phyloP scores from a whole-genome alignment of 2,113 vertebrate genomes.

The Oplegnathus fasciatus region DNA sequence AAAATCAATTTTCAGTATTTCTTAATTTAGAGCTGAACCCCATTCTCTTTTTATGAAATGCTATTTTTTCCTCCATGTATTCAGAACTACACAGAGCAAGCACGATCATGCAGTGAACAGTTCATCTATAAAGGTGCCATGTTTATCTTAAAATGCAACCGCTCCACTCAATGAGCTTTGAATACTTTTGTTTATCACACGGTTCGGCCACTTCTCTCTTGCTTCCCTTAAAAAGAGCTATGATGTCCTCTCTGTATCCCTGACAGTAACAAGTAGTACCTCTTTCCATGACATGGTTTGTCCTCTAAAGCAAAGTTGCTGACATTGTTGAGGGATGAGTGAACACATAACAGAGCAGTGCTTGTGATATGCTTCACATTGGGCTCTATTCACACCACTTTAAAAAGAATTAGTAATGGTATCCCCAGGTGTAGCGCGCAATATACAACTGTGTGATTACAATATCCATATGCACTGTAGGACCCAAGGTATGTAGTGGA shows the following conservation, averaged over 20 bases:
- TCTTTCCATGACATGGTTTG: constrained; percentile 56
- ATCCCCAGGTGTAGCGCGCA: constrained; percentile 66
- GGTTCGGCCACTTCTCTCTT: neutral
- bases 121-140: neutral
- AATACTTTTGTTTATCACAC: neutral
- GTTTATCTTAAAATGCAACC: neutral
- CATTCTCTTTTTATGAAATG: neutral
- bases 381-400: constrained; percentile 74
- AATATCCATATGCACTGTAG: constrained; percentile 78
- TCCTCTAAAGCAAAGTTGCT: constrained; percentile 76
- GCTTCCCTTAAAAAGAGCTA: neutral
- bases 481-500: constrained; percentile 54
- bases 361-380: constrained; percentile 64
- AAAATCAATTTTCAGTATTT: neutral
- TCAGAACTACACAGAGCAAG: neutral
- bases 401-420: constrained; percentile 83
- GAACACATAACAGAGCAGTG: constrained; percentile 45
- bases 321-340: constrained; percentile 74
- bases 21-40: neutral
- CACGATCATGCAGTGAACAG: neutral
- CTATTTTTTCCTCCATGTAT: neutral
- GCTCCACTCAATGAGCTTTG: neutral
- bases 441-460: constrained; percentile 77
- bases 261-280: constrained; percentile 40
- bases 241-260: constrained; percentile 18